Evolutionary conservation across 2,113 vertebrate genomes (phyloP), one percentile per base, ranked within the genome.

Genomic region (Odocoileus virginianus): DNA sequence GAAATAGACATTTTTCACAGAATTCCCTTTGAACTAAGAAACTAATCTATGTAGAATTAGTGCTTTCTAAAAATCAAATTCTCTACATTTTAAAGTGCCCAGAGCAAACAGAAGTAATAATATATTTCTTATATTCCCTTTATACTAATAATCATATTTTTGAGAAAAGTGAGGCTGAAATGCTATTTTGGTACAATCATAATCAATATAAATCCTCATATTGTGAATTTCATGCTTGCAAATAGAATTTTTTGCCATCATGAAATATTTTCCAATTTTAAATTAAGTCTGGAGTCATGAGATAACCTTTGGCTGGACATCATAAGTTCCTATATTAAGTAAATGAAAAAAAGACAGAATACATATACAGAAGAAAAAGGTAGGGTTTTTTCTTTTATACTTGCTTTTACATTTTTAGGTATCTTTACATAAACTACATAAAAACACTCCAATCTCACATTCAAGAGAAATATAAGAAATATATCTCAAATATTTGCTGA

Each of bases 91-190:
- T 94, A 74, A 95, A 90, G 21, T 76, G 14, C 33, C 50, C 45
- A 95, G 5, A 64, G 15, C 13, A 88, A 95, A 52, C 5, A 79
- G 43, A 91, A 67, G 28, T 85, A 85, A 78, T 91, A 64, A 87
- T 83, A 40, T 84, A 83, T 87, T 94, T 16, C 7, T 85, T 60
- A 60, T 57, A 27, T 45, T 87, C 64, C 12, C 40, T 78, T 91
- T 84, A 88, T 85, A 16, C 78, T 79, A 87, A 93, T 90, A 94
- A 61, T 11, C 76, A 78, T 71, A 97, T 60, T 45, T 93, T 81
- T 54, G 89, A 79, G 40, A 47, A 87, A 87, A 96, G 11, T 52
- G n/a, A 92, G 16, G 82, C 10, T 27, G 79, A 81, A 81, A 58
- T 52, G 67, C 67, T 97, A 33, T 82, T 81, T 71, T 57, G 15